Base-by-base conservation (phyloP, 2,888 invertebrate genomes). In the Deroplatys truncata region DNA sequence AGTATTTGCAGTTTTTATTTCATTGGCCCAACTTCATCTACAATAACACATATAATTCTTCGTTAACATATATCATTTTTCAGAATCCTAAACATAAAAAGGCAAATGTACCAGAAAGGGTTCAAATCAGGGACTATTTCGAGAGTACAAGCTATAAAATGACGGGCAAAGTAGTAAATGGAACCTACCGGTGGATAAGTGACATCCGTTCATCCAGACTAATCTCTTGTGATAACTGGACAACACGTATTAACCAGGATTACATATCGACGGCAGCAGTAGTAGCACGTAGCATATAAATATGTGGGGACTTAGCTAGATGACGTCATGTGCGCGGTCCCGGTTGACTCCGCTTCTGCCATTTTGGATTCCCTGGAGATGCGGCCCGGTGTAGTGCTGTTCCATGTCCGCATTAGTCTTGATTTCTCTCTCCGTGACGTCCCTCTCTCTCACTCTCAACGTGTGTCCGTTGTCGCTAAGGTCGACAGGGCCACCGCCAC, bases 341-440 rank as follows among this genome's bases (percentile, higher is more conserved):
- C 20, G 84, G 82, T 83, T 89, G 86, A 82, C 84, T 31, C 82
- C 72, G 16, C 83, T 29, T 85, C 92, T 93, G 93, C 93, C 93
- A 93, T 93, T 93, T 93, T 92, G 92, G 93, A 93, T 93, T 90
- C 90, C 93, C 92, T 92, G 91, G 93, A 93, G 94, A 93, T 92
- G 92, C 92, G 91, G 92, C 92, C 91, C 92, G 94, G 94, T 92
- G 93, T 93, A 95, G 95, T 95, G 94, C 95, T 94, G 94, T 95
- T 95, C 94, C 95, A 94, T 95, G 95, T 95, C 94, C 94, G 94
- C 95, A 95, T 95, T 95, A 95, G 94, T 95, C 95, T 95, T 95
- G 95, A 95, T 95, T 95, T 95, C 94, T 94, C 94, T 93, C 93
- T 72, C 56, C 56, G 56, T 72, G 56, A 72, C 56, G 56, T 72